Conservation (phyloP, 2,888 invertebrate genomes). For the Mactromeris polynyma region DNA sequence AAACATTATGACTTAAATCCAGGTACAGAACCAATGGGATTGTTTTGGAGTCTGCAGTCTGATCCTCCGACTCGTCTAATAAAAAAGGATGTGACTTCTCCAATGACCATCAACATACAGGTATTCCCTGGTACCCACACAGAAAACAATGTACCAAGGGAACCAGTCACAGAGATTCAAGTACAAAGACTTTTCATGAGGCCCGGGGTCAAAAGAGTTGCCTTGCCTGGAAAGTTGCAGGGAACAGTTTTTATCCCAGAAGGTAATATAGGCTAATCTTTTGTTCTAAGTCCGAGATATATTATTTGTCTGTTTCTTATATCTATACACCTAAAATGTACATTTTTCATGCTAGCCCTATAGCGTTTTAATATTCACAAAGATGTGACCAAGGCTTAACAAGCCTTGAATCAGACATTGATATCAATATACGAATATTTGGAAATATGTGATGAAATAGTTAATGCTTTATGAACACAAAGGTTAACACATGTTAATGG, state of each 20-base stretch:
- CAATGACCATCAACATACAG: conserved; percentile 66
- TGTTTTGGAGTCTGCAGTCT: conserved; percentile 78
- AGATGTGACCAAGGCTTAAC: too few relatives aligned
- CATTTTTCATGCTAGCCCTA: too few relatives aligned
- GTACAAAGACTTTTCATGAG: conserved; percentile 46
- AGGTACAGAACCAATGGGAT: conserved; percentile 82
- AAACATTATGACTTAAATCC: background rate
- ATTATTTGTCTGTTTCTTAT: too few relatives aligned
- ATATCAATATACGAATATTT: too few relatives aligned
- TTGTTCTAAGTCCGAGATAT: too few relatives aligned
- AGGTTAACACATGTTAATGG: too few relatives aligned
- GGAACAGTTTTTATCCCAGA: conserved; percentile 65
- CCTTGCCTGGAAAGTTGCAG: conserved; percentile 43
- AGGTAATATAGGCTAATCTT: conserved; percentile 32
- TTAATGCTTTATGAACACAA: too few relatives aligned
- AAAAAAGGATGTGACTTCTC: conserved; percentile 75
- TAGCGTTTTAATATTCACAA: too few relatives aligned
- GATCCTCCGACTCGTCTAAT: conserved; percentile 62
- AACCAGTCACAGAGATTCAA: conserved; percentile 24
- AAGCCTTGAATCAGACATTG: too few relatives aligned
- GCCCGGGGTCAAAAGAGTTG: conserved; percentile 55
- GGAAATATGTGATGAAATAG: too few relatives aligned
- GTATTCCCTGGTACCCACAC: conserved; percentile 31
- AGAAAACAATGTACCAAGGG: background rate
- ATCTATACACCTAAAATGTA: too few relatives aligned